Base-by-base conservation (phyloP, 37 sponge, comb jelly and placozoan genomes). In the Tethya wilhelma region DNA sequence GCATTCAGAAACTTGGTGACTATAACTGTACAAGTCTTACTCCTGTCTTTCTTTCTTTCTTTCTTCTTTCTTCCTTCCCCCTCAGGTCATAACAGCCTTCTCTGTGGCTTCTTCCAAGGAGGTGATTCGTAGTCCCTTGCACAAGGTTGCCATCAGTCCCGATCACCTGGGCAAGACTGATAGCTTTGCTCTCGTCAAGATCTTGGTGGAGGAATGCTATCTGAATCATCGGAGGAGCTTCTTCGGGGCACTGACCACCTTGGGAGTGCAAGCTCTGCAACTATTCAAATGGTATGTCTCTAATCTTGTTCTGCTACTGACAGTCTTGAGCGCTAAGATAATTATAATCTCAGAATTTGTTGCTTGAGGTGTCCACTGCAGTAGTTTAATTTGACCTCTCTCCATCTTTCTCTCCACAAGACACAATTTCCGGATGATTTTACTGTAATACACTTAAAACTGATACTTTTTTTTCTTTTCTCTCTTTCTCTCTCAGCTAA, bases 71-170 rank as follows among this genome's bases (percentile, higher is more conserved):
- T 9, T 36, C 22, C 4, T 3, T 55, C 37, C 8, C 73, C 5
- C 49, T 64, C 69, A 87, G 88, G 82, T 87, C 32, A 58, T 87
- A 37, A 38, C 69, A 26, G 28, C 88, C 20, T 87, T 87, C 57
- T 87, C 88, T 1, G 81, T 87, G 44, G 88, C 88, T 30, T 64
- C 67, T 26, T 74, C 88, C 22, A 80, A 81, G 56, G 77, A 87
- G 43, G 44, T 81, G 39, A 64, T 79, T n/a, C 65, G 38, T 23
- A 64, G 62, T 29, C 57, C 59, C 5, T 4, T 41, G 1, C 31
- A 34, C 79, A n/a, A n/a, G n/a, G n/a, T n/a, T n/a, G n/a, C n/a
- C n/a, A n/a, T n/a, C n/a, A 60, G 60, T 28, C 74, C 76, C 44
- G 71, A 33, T 23, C 58, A 57, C 70, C n/a, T n/a, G n/a, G n/a